phyloP scores from a whole-genome alignment of 1,140 invertebrate genomes.

The Lepidotrigona ventralis region DNA sequence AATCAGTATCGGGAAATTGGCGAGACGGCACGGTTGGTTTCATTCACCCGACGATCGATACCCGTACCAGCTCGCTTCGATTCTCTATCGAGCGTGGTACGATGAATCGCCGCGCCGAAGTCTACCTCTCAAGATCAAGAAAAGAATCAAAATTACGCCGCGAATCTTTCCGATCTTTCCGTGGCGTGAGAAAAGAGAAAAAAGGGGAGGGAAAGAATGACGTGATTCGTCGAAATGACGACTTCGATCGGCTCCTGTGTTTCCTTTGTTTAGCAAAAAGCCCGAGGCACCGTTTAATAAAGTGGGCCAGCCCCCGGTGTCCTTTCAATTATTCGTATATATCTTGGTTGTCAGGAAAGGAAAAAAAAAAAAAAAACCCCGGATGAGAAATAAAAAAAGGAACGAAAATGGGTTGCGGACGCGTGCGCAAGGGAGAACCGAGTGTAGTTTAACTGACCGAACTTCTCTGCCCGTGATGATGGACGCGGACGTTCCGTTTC shows the following conservation, averaged over 20 bases:
- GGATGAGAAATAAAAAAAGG: background rate
- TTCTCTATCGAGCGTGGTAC: background rate
- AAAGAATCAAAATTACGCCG: background rate
- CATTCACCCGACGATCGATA: background rate
- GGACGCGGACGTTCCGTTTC: background rate
- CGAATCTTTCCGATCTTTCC: background rate
- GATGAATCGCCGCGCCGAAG: background rate
- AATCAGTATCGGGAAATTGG: background rate
- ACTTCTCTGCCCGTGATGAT: background rate
- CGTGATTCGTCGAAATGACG: background rate
- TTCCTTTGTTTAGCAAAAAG: conserved; percentile 11
- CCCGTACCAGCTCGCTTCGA: background rate
- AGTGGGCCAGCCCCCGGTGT: conserved; percentile 38
- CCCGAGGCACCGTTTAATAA: conserved; percentile 20
- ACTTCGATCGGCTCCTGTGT: background rate
- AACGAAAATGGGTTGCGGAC: conserved; percentile 9
- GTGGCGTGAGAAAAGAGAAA: too few species aligned
- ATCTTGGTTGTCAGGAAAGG: conserved; percentile 1
- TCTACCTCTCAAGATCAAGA: too few species aligned
- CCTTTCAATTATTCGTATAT: conserved; percentile 33
- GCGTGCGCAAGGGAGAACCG: conserved; percentile 1
- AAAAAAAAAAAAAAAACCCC: background rate
- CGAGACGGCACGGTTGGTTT: too few species aligned
- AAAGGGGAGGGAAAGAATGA: background rate
- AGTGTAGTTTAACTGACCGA: background rate